Base-by-base conservation (phyloP, 1,140 invertebrate species). In the Aricia agestis region DNA sequence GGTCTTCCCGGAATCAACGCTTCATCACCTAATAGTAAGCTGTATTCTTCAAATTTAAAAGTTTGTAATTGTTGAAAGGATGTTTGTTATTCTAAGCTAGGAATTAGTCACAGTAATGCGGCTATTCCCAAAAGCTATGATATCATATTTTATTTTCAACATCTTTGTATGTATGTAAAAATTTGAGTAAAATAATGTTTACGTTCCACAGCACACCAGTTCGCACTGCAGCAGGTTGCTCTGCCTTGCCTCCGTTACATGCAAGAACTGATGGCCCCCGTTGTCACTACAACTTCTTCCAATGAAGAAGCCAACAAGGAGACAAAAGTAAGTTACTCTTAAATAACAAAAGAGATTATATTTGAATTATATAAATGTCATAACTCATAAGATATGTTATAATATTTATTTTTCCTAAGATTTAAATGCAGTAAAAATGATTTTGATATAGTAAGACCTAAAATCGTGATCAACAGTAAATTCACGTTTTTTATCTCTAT, bases 181-280 rank as follows among this genome's bases (percentile, higher is more conserved):
- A 52, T 10, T 52, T 36, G 36, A 36, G 4, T 52, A 52, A 15
- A 52, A 11, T 52, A 52, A 52, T 52, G 9, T 11, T 52, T 1
- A 52, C 2, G 5, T 52, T 52, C 9, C 1, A 11, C 69, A 91
- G 89, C 86, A 15, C 89, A 90, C 70, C 89, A 91, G 73, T 91
- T 90, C 76, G 92, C 92, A 11, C 75, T 92, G 70, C 92, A 92
- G 71, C 92, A 92, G 79, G 90, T 92, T 61, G 92, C 86, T 18
- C 72, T 92, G 69, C 92, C 92, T 4, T 91, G 90, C 68, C 80
- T 92, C n/a, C 87, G 91, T 15, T 92, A 92, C 76, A 87, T 92
- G 85, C 90, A 92, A 69, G 84, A 92, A 68, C 72, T 92, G 41
- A 91, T 92, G 90, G 82, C 84, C 61, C 88, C 89, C 4, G 68